A percentile compares a stretch with the other conserved stretches of the same genome.
phyloP scores from a whole-genome alignment of 2,888 invertebrate species.

The Brachyptera risi region DNA sequence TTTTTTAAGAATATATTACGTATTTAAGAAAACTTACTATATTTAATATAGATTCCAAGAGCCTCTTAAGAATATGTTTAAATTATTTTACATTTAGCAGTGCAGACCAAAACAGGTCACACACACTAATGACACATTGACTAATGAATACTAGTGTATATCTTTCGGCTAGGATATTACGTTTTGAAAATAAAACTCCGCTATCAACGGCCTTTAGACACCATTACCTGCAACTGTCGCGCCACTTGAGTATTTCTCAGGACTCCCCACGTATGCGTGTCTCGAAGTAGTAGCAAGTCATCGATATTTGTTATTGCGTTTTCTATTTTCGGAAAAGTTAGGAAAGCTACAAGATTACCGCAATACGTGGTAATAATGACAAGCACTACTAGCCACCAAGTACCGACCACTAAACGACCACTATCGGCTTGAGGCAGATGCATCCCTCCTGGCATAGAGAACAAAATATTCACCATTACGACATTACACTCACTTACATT shows the following conservation, averaged over 20 bases:
- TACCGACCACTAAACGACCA: constrained; percentile 77
- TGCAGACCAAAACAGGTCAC: too few species aligned
- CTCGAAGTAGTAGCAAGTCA: constrained; percentile 55
- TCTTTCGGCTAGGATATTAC: too few species aligned
- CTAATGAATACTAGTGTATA: too few species aligned
- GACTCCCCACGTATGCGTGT: constrained; percentile 69
- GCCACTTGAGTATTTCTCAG: constrained; percentile 71
- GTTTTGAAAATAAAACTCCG: too few species aligned
- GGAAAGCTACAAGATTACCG: constrained; percentile 86
- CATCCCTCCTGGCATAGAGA: constrained; percentile 87
- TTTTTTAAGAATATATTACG: too few species aligned
- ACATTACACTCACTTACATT: too few species aligned
- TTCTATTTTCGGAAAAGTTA: constrained; percentile 84
- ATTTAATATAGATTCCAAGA: too few species aligned
- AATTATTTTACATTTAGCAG: too few species aligned
- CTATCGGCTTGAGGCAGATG: constrained; percentile 81
- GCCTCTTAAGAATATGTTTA: too few species aligned
- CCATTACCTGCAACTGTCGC: constrained; percentile 56
- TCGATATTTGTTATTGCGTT: constrained; percentile 63
- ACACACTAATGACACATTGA: too few species aligned
- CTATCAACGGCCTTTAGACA: too few species aligned
- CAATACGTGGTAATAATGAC: constrained; percentile 89
- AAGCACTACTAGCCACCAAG: constrained; percentile 90
- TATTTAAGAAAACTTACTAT: too few species aligned
- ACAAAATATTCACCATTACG: constrained; percentile 28